These are phyloP conservation scores for Eledona agricola DNA, from an alignment of 2,888 invertebrate species.

Conservation along the genomic window DNA sequence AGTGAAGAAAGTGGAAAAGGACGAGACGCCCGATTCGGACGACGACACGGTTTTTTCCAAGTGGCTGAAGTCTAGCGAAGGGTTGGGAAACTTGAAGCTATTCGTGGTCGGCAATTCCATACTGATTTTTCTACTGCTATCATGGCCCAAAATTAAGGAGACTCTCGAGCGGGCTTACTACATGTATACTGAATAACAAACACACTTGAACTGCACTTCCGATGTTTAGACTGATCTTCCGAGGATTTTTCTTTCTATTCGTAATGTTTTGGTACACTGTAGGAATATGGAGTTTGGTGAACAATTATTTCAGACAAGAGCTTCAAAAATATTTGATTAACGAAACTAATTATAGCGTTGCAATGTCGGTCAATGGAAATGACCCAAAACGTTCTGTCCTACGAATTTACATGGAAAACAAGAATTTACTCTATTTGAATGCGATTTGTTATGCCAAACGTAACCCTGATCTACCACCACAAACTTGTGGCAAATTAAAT, in stretches of 20 bases:
- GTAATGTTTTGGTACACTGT: constrained; percentile 78
- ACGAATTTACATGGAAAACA: too few species aligned
- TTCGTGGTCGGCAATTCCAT: constrained; percentile 82
- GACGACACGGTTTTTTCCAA: constrained; percentile 56
- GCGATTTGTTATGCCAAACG: too few species aligned
- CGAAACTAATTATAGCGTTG: constrained; percentile 46
- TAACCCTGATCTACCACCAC: too few species aligned
- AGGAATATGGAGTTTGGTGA: constrained; percentile 76
- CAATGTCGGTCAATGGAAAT: too few species aligned
- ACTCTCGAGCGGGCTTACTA: constrained; percentile 64
- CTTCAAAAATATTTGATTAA: constrained; percentile 70
- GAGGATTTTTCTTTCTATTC: constrained; percentile 71
- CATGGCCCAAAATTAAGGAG: constrained; percentile 76
- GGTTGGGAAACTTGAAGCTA: constrained; percentile 80
- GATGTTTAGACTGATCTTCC: constrained; percentile 73
- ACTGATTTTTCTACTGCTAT: constrained; percentile 75
- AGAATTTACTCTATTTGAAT: too few species aligned
- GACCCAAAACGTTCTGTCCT: too few species aligned
- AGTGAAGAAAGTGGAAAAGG: constrained; percentile 2
- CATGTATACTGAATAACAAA: constrained; percentile 48
- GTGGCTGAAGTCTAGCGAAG: constrained; percentile 67
- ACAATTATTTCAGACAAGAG: constrained; percentile 77
- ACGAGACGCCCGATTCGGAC: constrained; percentile 46
- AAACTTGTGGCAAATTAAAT: too few species aligned
- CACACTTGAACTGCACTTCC: constrained; percentile 33